Evolutionary conservation across 2,113 vertebrate genomes (phyloP), one percentile per base, ranked within the genome.

Genomic region (Urocolius indicus): DNA sequence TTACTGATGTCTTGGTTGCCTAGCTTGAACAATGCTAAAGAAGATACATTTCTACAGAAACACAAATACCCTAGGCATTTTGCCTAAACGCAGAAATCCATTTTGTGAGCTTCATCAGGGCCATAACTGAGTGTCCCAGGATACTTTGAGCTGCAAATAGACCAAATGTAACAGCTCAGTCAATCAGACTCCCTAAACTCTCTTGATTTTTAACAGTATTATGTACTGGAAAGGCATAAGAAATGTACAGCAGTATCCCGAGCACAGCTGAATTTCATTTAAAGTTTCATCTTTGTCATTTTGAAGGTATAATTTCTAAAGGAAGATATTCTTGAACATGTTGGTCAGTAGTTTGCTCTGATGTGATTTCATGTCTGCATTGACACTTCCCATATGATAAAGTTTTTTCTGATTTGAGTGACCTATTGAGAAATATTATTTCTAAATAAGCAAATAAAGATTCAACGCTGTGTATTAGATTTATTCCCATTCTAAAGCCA

Each of bases 341-440:
- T 5, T 6, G 1, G 20, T 34, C 26, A 79, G 38, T 23, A 23
- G 5, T 74, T 69, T 78, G 19, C 38, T 78, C 68, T 84, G 51
- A 46, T 5, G 4, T 7, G 0, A 36, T 43, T 30, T 49, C 0
- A 0, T 17, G 30, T 22, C 76, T 71, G 2, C 43, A 12, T 8
- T 63, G 9, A 32, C 27, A 6, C n/a, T 52, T 11, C 30, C 32
- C 30, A 30, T 9, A 12, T 16, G 18, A 69, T 58, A 20, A 30
- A 62, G 10, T 58, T 59, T 81, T 48, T 45, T 13, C 11, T 66
- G 30, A 90, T 76, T 54, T n/a, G 16, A 69, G 15, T 10, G 30
- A 45, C 0, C 0, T 32, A 23, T 38, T 48, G 34, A 48, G 7
- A 3, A 11, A 61, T 5, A 8, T 72, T 34, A 32, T 51, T 66